Percentiles rank a stretch among this genome's conserved stretches.
Evolutionary conservation across 2,888 invertebrate species (phyloP).

Genomic region (Matsumyia berberina): DNA sequence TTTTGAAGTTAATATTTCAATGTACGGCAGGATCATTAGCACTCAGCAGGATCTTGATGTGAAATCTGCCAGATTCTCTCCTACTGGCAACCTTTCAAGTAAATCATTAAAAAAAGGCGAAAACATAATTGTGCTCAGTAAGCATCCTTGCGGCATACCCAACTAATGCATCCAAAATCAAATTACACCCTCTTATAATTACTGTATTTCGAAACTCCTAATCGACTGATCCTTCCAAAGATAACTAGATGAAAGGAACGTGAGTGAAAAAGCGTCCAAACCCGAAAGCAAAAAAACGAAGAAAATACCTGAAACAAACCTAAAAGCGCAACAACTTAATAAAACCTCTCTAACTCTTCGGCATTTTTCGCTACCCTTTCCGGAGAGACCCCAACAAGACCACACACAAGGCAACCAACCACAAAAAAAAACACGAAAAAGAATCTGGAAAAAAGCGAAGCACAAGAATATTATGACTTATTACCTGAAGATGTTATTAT

Average conservation of each 20-base stretch:
- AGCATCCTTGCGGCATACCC: no score
- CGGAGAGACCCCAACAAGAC: slow-evolving; percentile 58
- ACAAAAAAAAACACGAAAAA: slow-evolving; percentile 31
- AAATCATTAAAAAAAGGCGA: no score
- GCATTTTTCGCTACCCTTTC: slow-evolving; percentile 64
- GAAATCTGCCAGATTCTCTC: no score
- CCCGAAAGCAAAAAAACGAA: slow-evolving; percentile 12
- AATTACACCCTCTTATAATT: slow-evolving; percentile 31
- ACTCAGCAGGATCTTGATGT: no score
- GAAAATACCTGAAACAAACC: slow-evolving; percentile 9
- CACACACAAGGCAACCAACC: slow-evolving; percentile 60
- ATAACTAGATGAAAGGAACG: slow-evolving; percentile 55
- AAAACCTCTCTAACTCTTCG: slow-evolving; percentile 56
- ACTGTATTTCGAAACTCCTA: slow-evolving; percentile 22
- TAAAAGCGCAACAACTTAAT: slow-evolving; percentile 67
- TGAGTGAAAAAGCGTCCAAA: slow-evolving; percentile 17
- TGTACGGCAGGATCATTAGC: no score
- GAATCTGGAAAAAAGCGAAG: slow-evolving; percentile 16
- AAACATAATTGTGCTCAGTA: no score
- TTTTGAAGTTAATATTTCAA: no score
- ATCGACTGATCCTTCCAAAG: slow-evolving; percentile 35
- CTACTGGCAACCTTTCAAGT: no score
- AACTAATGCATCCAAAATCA: not conserved
- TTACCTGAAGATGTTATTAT: slow-evolving; percentile 71
- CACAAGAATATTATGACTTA: slow-evolving; percentile 72